Base-by-base conservation (phyloP, 2,888 invertebrate genomes). In the Galerucella calmariensis region DNA sequence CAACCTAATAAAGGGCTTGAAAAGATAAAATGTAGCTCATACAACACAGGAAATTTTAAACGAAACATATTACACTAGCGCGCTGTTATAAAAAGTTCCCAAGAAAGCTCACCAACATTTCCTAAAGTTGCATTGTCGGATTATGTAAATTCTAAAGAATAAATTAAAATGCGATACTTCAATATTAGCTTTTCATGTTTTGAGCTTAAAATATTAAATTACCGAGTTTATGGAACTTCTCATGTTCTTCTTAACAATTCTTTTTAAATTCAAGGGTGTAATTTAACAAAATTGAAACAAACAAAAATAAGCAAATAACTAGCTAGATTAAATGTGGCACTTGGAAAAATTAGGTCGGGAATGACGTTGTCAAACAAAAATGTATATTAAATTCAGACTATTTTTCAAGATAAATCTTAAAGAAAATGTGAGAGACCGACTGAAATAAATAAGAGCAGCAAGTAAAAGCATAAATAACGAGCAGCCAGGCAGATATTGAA, bases 101-200 rank as follows among this genome's bases (percentile, higher is more conserved):
- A 46, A 69, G 58, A 51, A 72, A 72, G 66, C 65, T 59, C 59
- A 20, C 59, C n/a, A 24, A 58, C 71, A 63, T 71, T 73, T 74
- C 71, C 68, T 72, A 58, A 69, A 75, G 65, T 71, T 68, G 71
- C 75, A 75, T 72, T 69, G 72, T 56, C 35, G 46, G 67, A 73
- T 75, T 75, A 73, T 75, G 75, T 75, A 72, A 72, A 75, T 75
- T 35, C 56, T 53, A 10, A 6, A 27, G 72, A 48, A 75, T 75
- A 72, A 69, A 75, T 75, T 75, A 69, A 75, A 75, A 69, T 69
- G 69, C 44, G 65, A 69, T 75, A 72, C 67, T 56, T 72, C 53
- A 69, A 72, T 75, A 72, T 53, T 51, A 59, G 59, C 72, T 61
- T 61, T 69, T 69, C 70, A 68, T 68, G 27, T 53, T 68, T 68